Base-by-base conservation (phyloP, 2,888 invertebrate genomes). In the Scaptodrosophila latifasciaeformis region DNA sequence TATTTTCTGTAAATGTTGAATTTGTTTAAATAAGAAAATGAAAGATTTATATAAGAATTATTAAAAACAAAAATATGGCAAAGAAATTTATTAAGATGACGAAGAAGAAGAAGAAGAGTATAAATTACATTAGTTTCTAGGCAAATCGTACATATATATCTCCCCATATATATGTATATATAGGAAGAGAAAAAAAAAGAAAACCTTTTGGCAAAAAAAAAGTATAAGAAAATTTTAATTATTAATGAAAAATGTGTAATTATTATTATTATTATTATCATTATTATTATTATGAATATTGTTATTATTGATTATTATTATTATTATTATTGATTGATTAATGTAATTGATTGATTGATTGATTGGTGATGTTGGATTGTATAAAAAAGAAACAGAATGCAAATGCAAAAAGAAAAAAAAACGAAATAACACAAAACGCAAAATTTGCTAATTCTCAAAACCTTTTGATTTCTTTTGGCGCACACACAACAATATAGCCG, bases 81-180 rank as follows among this genome's bases (percentile, higher is more conserved):
- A 37, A 45, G 50, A 45, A 21, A 24, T 15, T 18, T 42, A 21
- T 21, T 4, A 9, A n/a, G 5, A 13, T 6, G 6, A n/a, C 6
- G 9, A 24, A n/a, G 13, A 50, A 29, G 39, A 24, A 24, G 37
- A 37, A 37, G 56, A 70, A 62, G 70, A 69, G 70, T 67, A 67
- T 70, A 72, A 74, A 74, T 74, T 77, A 72, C 68, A 77, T 74
- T 24, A 74, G 72, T 59, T 62, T 58, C 58, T 72, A 76, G 65
- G 49, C 55, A 18, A 37, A 17, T 17, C 60, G 55, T 31, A 57
- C 43, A 46, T 46, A 29, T 17, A 42, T 27, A 57, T 49, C 55
- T 54, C 58, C 49, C 43, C 29, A 56, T 49, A 60, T 40, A 60
- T 30, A 60, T 24, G 46, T 54, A 55, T 57, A 53, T 59, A 59